These are phyloP conservation scores for Coracias cyanogaster DNA, from an alignment of 2,797 vertebrate genomes.

Conservation along the genomic window DNA sequence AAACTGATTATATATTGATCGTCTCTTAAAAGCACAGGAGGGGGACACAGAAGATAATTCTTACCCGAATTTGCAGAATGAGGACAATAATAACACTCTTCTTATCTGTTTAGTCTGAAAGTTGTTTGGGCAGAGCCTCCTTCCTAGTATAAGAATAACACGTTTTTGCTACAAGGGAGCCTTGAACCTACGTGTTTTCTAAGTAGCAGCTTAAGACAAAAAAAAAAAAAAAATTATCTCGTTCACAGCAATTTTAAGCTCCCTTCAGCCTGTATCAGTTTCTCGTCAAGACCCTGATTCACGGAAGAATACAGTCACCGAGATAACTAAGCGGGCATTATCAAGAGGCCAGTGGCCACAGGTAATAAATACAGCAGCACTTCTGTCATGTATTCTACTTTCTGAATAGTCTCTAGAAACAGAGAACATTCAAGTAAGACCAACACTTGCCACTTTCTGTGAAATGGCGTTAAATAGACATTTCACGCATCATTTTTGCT, in stretches of 20 bases:
- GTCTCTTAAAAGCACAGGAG: neutral
- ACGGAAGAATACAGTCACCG: slow-evolving; percentile 91
- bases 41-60: neutral
- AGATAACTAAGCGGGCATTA: slow-evolving; percentile 88
- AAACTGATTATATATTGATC: neutral
- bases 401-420: neutral
- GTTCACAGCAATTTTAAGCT: slow-evolving; percentile 86
- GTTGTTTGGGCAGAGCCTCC: neutral
- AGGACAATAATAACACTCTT: neutral
- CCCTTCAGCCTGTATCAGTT: slow-evolving; percentile 92
- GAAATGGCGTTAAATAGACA: neutral
- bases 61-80: neutral
- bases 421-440: neutral
- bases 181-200: neutral
- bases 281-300: slow-evolving; percentile 93
- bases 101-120: neutral
- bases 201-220: neutral
- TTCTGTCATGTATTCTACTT: neutral
- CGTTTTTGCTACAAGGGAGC: neutral
- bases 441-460: neutral
- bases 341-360: slow-evolving; percentile 94
- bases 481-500: neutral
- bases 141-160: neutral
- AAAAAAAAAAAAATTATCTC: neutral
- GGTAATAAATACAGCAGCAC: slow-evolving; percentile 75